Conservation (phyloP, 1,140 invertebrate species). For the Brachionus paranguensis region DNA sequence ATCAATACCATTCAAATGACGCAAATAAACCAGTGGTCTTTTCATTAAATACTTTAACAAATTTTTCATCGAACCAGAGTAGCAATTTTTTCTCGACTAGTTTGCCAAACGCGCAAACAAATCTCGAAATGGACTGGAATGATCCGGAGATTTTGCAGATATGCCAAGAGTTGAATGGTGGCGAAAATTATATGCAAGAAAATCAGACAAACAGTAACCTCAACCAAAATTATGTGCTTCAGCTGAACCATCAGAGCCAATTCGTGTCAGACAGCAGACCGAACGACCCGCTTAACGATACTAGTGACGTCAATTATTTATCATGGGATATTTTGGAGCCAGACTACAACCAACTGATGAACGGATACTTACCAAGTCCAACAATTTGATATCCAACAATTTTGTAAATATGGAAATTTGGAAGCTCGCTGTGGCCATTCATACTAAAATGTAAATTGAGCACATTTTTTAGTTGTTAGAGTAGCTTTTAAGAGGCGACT, state of each 20-base stretch:
- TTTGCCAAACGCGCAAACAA: not conserved
- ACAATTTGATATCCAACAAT: slow-evolving; percentile 8
- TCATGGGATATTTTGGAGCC: slow-evolving; percentile 15
- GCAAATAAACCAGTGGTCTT: not conserved
- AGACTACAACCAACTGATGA: slow-evolving; percentile 4
- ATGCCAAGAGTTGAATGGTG: not conserved
- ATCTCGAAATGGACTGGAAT: slow-evolving; percentile 19
- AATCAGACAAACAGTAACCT: slow-evolving; percentile 1
- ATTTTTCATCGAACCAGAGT: not conserved
- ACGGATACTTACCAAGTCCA: not conserved
- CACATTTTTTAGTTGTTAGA: not conserved
- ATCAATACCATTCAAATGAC: not conserved
- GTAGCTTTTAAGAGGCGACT: not conserved
- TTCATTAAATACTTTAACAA: not conserved
- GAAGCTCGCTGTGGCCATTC: not conserved
- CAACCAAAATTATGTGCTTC: not conserved
- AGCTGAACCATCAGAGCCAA: not conserved
- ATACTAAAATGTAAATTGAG: not conserved
- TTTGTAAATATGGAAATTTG: not conserved
- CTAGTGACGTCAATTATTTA: not conserved
- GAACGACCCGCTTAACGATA: not conserved
- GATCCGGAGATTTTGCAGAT: not conserved
- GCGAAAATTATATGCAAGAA: not conserved
- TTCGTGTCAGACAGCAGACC: not conserved
- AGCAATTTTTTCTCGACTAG: not conserved